Percentiles rank a stretch among this genome's conserved stretches.
Conservation (phyloP, 2,797 vertebrate species). For the Fratercula arctica region DNA sequence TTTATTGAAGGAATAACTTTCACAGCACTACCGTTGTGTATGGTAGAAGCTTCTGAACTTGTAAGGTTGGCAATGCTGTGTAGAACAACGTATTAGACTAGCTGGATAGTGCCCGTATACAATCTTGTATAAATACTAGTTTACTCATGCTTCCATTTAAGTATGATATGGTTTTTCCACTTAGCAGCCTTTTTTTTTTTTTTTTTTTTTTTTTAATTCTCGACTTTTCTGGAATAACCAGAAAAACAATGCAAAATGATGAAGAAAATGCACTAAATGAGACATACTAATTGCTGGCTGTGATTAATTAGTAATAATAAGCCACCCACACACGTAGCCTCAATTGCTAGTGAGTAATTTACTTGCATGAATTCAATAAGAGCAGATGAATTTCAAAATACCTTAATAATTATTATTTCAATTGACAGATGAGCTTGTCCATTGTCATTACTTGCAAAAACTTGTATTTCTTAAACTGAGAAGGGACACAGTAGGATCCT, state of each 20-base stretch:
- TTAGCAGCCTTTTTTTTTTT: neutral
- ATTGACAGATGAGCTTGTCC: neutral
- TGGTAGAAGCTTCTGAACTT: neutral
- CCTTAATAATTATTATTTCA: neutral
- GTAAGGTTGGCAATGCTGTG: neutral
- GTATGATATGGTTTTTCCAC: neutral
- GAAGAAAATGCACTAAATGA: neutral
- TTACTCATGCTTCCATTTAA: neutral
- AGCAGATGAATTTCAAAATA: conserved; percentile 27
- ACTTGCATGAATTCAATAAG: neutral
- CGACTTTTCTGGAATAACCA: neutral
- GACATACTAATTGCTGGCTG: neutral
- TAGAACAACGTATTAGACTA: neutral
- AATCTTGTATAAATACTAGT: neutral
- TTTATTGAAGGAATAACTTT: neutral
- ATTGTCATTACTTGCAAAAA: neutral
- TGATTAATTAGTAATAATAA: conserved; percentile 23
- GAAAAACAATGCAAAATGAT: neutral
- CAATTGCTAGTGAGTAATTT: neutral
- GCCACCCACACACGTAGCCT: neutral
- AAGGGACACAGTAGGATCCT: neutral
- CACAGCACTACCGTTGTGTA: too few relatives aligned
- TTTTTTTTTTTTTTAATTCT: neutral
- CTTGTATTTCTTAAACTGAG: neutral
- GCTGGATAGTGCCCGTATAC: neutral